Evolutionary conservation across 2,888 invertebrate genomes (phyloP), one percentile per base, ranked within the genome.

Genomic region (Pachycephus smyrnensis): DNA sequence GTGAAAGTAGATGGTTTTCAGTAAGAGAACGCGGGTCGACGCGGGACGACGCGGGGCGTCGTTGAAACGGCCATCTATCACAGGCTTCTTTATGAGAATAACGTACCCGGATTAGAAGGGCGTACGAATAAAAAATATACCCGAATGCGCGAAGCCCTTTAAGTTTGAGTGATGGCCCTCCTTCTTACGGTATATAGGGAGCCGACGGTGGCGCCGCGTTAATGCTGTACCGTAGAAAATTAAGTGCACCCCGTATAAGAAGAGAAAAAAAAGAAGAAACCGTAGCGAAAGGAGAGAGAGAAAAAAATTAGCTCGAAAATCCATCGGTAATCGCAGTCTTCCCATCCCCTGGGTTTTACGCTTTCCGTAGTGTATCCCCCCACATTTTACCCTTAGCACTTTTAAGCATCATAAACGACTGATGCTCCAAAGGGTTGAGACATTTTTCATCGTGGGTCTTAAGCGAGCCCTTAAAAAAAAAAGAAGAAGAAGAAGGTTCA

Each of bases 21-120:
- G 73, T 79, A 80, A 76, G 76, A 73, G 75, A 81, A 80, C 79
- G 80, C 79, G 74, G 79, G 69, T 75, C 79, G 76, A 81, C 73
- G 76, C 79, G 74, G 79, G 69, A 74, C 79, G 76, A 81, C 73
- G 76, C 73, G 68, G 81, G 79, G 80, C 82, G 78, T 79, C 80
- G 84, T 77, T 79, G 78, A 80, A 83, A 82, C 82, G 81, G 79
- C 81, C 84, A 84, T 84, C 81, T 82, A 80, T 85, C 83, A 83
- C 81, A 79, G 79, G 69, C 75, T 78, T 80, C 79, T 83, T 82
- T 81, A 81, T 81, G 77, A 82, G 81, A 81, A 81, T 80, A 76
- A 80, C 77, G 80, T 68, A 75, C 76, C 75, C 69, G 77, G 80
- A 82, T 84, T 80, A 80, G 78, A 82, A 73, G 77, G 74, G 76